Conservation (phyloP, 2,113 vertebrate genomes). For the Macroglossus sobrinus region DNA sequence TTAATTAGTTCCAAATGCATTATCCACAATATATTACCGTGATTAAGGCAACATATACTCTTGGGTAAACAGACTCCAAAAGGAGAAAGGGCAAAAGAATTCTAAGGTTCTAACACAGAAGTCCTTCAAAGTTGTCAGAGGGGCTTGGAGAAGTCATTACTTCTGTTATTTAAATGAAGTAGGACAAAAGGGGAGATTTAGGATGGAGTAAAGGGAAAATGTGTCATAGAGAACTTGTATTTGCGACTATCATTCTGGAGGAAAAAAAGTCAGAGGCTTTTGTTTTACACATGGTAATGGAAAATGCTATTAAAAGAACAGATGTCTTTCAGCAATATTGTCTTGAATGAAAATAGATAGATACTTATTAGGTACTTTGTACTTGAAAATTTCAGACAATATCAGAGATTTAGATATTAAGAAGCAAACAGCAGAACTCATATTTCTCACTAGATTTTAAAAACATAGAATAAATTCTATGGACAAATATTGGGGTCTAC, state of each 20-base stretch:
- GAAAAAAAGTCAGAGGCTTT: not conserved
- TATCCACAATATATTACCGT: fast-evolving
- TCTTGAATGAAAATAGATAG: not conserved
- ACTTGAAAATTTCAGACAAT: not conserved
- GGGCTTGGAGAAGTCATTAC: not conserved
- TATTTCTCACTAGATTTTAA: not conserved
- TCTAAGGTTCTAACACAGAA: not conserved
- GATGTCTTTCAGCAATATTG: not conserved
- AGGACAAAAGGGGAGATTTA: not conserved
- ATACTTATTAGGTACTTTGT: not conserved
- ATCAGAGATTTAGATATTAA: not conserved
- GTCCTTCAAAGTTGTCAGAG: not conserved
- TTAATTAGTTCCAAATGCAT: not conserved
- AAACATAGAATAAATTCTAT: not conserved
- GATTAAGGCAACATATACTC: not conserved
- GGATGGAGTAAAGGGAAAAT: not conserved
- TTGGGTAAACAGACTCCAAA: not conserved
- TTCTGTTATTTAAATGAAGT: not conserved
- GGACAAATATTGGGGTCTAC: not conserved
- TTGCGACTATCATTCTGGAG: not conserved
- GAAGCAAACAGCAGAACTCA: not conserved
- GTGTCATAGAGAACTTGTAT: not conserved
- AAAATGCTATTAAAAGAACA: not conserved
- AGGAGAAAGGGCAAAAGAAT: not conserved
- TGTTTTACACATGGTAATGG: not conserved